phyloP scores from a whole-genome alignment of 1,140 invertebrate genomes.

The Ceratosolen fusciceps region DNA sequence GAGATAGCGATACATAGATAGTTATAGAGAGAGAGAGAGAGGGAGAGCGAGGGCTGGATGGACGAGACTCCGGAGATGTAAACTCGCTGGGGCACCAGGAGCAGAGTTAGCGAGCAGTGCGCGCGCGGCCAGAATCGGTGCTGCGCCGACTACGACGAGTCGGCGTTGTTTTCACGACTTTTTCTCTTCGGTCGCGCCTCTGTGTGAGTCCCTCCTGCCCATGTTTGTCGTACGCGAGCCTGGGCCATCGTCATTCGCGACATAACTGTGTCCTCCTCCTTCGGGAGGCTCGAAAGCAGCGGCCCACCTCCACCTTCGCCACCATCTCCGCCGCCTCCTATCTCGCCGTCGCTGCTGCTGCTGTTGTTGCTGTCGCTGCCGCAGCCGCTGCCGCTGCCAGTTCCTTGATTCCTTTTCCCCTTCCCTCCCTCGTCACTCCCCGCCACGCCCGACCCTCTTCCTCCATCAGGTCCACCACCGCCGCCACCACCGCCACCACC shows the following conservation, averaged over 20 bases:
- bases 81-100: not conserved
- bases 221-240: not conserved
- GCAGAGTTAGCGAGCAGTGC: not conserved
- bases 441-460: too few relatives aligned
- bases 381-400: too few relatives aligned
- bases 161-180: not conserved
- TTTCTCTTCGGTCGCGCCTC: not conserved
- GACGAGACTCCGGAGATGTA: not conserved
- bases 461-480: too few relatives aligned
- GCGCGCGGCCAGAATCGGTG: constrained; percentile 9
- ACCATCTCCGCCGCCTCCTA: not conserved
- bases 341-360: not conserved
- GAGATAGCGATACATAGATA: constrained; percentile 32
- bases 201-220: not conserved
- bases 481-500: too few relatives aligned
- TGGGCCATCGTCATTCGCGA: not conserved
- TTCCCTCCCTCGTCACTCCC: too few relatives aligned
- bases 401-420: too few relatives aligned
- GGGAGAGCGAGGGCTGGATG: not conserved
- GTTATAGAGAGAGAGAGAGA: constrained; percentile 46
- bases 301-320: not conserved
- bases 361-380: too few relatives aligned
- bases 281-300: not conserved
- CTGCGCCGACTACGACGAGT: not conserved
- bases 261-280: not conserved